phyloP scores from a whole-genome alignment of 1,140 invertebrate species.

The Coboldia fuscipes region DNA sequence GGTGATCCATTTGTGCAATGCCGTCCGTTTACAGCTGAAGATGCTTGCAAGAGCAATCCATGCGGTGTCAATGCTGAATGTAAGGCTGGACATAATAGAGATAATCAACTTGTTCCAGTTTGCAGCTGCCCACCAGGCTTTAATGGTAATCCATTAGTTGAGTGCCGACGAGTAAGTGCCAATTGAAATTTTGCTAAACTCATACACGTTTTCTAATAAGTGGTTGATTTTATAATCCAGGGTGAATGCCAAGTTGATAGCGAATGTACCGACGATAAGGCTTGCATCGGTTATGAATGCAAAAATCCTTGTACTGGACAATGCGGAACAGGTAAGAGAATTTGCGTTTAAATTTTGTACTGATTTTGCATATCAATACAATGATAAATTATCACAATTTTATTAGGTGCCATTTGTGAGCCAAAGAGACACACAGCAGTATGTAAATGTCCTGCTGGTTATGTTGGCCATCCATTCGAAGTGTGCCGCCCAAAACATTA shows the following conservation, averaged over 20 bases:
- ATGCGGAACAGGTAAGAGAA: conserved; percentile 46
- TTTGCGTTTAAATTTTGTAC: too few relatives aligned
- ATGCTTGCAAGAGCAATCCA: conserved; percentile 63
- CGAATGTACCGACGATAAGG: conserved; percentile 45
- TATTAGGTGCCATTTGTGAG: conserved; percentile 26
- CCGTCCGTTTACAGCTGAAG: conserved; percentile 53
- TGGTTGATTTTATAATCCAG: conserved; percentile 10
- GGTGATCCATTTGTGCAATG: conserved; percentile 66
- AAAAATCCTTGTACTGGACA: conserved; percentile 56
- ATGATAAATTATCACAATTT: conserved; percentile 1
- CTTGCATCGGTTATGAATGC: conserved; percentile 51
- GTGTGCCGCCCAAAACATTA: conserved; percentile 18
- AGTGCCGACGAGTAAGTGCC: conserved; percentile 32
- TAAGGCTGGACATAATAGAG: neutral
- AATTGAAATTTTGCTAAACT: neutral
- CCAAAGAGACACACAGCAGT: conserved; percentile 56
- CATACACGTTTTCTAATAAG: neutral
- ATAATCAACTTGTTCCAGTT: conserved; percentile 4
- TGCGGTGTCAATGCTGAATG: conserved; percentile 55
- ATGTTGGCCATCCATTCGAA: conserved; percentile 45
- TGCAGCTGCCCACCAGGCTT: conserved; percentile 54
- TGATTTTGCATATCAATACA: conserved; percentile 12
- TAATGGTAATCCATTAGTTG: conserved; percentile 52
- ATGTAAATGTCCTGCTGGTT: conserved; percentile 62
- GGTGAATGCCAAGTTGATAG: conserved; percentile 53